Conservation (phyloP, 2,113 vertebrate species). For the Columbina picui region DNA sequence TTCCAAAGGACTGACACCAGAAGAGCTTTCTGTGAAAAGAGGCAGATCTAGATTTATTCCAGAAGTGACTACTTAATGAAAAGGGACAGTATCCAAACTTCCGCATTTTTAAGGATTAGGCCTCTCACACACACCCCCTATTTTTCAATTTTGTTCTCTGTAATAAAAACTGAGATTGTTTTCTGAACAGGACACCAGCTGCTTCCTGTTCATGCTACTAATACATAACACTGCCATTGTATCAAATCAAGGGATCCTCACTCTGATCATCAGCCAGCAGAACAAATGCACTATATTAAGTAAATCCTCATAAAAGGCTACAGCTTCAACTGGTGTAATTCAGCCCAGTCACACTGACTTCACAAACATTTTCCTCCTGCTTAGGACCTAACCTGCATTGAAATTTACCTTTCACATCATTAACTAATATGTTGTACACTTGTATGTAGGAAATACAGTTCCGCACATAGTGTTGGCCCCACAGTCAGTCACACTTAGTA, state of each 20-base stretch:
- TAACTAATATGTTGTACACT: background rate
- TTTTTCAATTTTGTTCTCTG: slow-evolving; percentile 49
- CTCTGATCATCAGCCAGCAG: slow-evolving; percentile 56
- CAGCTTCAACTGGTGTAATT: background rate
- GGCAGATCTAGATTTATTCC: background rate
- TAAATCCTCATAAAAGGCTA: slow-evolving; percentile 38
- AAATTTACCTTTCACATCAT: background rate
- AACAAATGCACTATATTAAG: slow-evolving; percentile 55
- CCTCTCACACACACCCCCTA: background rate
- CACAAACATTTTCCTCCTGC: background rate
- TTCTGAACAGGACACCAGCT: slow-evolving; percentile 56
- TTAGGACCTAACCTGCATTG: background rate
- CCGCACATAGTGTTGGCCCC: background rate
- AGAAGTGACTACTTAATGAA: background rate
- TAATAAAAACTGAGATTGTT: slow-evolving; percentile 56
- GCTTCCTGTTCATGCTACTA: slow-evolving; percentile 63
- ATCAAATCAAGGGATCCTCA: slow-evolving; percentile 57
- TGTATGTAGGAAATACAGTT: background rate
- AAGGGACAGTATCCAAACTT: background rate
- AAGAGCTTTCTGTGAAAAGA: background rate
- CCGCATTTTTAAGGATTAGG: slow-evolving; percentile 7
- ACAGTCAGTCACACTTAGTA: background rate
- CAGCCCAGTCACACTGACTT: background rate
- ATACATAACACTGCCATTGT: slow-evolving; percentile 50
- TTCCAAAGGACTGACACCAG: background rate